phyloP scores from a whole-genome alignment of 2,888 invertebrate genomes.

The Cataglyphis altisquamis region DNA sequence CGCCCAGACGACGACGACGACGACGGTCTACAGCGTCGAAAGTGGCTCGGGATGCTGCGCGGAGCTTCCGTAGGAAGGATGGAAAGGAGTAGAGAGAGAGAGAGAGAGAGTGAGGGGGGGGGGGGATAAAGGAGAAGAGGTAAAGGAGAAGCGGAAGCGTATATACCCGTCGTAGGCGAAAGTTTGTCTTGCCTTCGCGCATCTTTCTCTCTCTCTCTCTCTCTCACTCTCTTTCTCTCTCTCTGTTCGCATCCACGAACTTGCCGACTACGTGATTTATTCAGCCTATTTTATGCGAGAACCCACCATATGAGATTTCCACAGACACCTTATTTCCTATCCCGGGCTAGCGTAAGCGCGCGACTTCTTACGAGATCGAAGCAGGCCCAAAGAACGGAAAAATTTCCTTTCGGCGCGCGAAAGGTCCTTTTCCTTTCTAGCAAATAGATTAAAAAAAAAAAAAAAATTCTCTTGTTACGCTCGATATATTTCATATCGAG shows the following conservation, averaged over 20 bases:
- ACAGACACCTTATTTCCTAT: conserved; percentile 81
- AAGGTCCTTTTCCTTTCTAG: background rate
- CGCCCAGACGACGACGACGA: conserved; percentile 73
- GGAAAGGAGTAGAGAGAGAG: conserved; percentile 33
- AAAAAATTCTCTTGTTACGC: background rate
- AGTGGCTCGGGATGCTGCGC: conserved; percentile 64
- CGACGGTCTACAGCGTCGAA: conserved; percentile 65
- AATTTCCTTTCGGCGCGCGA: background rate
- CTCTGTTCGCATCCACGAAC: conserved; percentile 48
- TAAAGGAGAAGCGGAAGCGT: conserved; percentile 64
- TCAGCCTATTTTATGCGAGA: conserved; percentile 82
- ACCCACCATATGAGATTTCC: conserved; percentile 82
- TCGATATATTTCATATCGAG: background rate
- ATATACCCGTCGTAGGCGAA: conserved; percentile 75
- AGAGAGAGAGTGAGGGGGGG: conserved; percentile 12
- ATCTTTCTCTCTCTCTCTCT: conserved; percentile 29
- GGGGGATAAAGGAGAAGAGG: background rate
- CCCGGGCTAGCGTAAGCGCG: conserved; percentile 63
- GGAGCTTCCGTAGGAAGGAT: conserved; percentile 58
- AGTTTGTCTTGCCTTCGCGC: conserved; percentile 79
- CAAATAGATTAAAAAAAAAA: conserved; percentile 11
- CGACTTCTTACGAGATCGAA: conserved; percentile 62
- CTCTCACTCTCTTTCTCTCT: conserved; percentile 36
- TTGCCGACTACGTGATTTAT: conserved; percentile 80
- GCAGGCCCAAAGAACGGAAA: conserved; percentile 39